These are phyloP conservation scores for Lasiurus borealis DNA, from an alignment of 2,113 vertebrate genomes.

Conservation along the genomic window DNA sequence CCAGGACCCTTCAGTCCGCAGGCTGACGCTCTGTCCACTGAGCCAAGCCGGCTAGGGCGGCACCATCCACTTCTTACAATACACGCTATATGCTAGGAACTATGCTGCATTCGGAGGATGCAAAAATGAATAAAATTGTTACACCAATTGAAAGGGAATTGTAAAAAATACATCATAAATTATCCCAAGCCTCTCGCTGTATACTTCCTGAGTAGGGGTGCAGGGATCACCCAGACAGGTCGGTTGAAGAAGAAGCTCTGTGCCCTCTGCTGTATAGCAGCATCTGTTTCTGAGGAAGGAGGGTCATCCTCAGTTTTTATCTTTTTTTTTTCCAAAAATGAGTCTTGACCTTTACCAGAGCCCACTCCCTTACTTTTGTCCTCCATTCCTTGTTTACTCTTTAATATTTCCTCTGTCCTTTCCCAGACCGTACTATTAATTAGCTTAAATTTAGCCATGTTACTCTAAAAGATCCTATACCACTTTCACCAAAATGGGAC, in stretches of 20 bases:
- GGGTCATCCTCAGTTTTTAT: background rate
- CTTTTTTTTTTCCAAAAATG: background rate
- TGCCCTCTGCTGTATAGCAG: background rate
- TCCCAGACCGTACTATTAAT: background rate
- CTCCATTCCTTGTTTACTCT: background rate
- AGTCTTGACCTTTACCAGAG: background rate
- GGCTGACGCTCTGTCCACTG: too few relatives aligned
- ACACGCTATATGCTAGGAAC: background rate
- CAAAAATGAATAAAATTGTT: background rate
- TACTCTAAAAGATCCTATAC: background rate
- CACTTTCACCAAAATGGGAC: background rate
- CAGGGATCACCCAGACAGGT: background rate
- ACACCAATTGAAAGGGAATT: background rate
- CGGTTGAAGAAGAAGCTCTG: constrained; percentile 4
- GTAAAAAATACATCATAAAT: background rate
- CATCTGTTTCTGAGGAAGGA: background rate
- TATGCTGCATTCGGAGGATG: background rate
- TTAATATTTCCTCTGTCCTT: background rate
- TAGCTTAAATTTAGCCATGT: background rate
- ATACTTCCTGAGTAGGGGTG: background rate
- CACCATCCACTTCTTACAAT: background rate
- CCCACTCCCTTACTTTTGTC: background rate
- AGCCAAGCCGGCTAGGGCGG: too few relatives aligned
- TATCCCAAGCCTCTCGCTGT: background rate
- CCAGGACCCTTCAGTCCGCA: too few relatives aligned